Conservation (phyloP, 2,888 invertebrate genomes). For the Scaptomyza reducta region DNA sequence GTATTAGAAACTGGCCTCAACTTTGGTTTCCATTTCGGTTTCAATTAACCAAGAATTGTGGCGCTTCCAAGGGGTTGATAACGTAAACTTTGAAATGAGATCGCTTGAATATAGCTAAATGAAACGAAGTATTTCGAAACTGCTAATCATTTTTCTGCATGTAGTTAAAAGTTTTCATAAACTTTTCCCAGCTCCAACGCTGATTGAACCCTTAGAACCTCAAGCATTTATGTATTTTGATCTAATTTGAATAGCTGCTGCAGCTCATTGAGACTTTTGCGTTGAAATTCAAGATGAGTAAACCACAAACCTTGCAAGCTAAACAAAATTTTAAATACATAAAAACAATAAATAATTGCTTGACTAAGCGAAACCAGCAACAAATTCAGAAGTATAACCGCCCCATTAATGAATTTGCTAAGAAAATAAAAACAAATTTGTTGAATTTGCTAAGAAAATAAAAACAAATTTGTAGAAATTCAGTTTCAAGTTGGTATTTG, state of each 20-base stretch:
- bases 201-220: too few species aligned
- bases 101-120: background rate
- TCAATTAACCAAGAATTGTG: conserved; percentile 41
- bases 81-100: conserved; percentile 1
- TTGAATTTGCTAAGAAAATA: conserved; percentile 15
- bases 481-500: conserved; percentile 27
- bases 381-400: too few species aligned
- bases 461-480: conserved; percentile 29
- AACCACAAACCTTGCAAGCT: conserved; percentile 39
- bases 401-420: conserved; percentile 28
- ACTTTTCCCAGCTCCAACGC: background rate
- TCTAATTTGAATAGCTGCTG: background rate
- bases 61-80: conserved; percentile 32
- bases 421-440: conserved; percentile 8
- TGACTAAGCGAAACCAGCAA: conserved; percentile 39
- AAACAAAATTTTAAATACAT: conserved; percentile 45
- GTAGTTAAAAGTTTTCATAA: background rate
- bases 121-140: too few species aligned
- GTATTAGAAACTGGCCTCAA: conserved; percentile 47
- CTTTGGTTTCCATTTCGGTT: conserved; percentile 57
- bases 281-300: background rate
- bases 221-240: background rate
- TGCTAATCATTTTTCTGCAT: too few species aligned
- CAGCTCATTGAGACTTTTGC: background rate
- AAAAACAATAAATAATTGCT: conserved; percentile 51